Evolutionary conservation across 92 coral and sea anemone genomes (phyloP), one percentile per base, ranked within the genome.

Genomic region (Chrysogorgia sp.): DNA sequence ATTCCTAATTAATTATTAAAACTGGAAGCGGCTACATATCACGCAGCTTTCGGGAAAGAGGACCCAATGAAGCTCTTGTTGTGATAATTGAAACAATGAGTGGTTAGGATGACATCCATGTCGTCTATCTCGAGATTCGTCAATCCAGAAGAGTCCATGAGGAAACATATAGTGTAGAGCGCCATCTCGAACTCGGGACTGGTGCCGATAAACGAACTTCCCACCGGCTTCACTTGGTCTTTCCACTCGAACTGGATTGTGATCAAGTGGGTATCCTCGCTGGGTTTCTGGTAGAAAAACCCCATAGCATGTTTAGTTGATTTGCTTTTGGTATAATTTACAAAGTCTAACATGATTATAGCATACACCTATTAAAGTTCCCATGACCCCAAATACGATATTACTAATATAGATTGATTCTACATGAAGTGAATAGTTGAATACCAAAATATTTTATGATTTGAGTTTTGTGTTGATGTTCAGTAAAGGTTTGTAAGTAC

Each of bases 171-270:
- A 3, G 99, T 96, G 58, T 96, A 96, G 63, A 96, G 64, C 0
- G 97, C 99, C 40, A 96, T 33, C 71, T 96, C 99, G 65, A 96
- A 96, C 85, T 96, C 99, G 1, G 99, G 99, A 68, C 99, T 96
- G 19, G 99, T 96, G 49, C 99, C 99, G 15, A 96, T 96, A 69
- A 96, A 96, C 2, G 92, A 84, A 74, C 99, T 96, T 9, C 99
- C 99, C n/a, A 92, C 71, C 6, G 99, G 97, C 50, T 96, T 96
- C 43, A 85, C 88, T 0, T 91, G 92, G 49, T 84, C 81, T 45
- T 88, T 96, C 99, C 99, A 96, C 69, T 85, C 83, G 23, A 96
- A 96, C 75, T 96, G 93, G 57, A 96, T 90, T 40, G 99, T 89
- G 43, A 96, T 40, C 6, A 96, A 69, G 71, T 92, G 99, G 40